Base-by-base conservation (phyloP, 2,888 invertebrate genomes). In the Calameuta idolon region DNA sequence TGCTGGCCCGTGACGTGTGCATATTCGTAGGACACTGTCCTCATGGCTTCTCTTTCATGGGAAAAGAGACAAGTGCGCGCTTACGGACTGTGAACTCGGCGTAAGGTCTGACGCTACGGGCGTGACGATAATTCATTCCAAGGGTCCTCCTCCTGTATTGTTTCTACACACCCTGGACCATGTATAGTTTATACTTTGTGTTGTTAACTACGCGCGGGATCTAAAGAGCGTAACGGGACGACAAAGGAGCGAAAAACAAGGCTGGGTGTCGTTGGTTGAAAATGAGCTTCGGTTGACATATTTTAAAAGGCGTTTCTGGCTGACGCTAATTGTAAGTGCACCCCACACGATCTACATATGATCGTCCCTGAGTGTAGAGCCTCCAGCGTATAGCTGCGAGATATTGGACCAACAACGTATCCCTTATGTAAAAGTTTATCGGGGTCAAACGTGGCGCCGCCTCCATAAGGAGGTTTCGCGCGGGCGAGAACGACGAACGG, bases 21-120 rank as follows among this genome's bases (percentile, higher is more conserved):
- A 71, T 34, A 71, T 33, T 31, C 31, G 31, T 71, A 71, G 71
- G 71, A 31, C 71, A n/a, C 11, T 3, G 31, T 23, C 71, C 12
- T 15, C 15, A 31, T 71, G 11, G 33, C 31, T 33, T 71, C 34
- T 71, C 31, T 71, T 71, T 33, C 11, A 80, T 83, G 80, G 79
- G 74, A 77, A 81, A 84, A 87, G 87, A 87, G 87, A 87, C 85
- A 85, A 87, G 85, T 84, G 84, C 83, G 82, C 83, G 83, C 84
- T 55, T 80, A 84, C 79, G 84, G 85, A 86, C 86, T 86, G 85
- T 86, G 85, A 87, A 86, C 84, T 81, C 83, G 82, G 83, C 79
- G 80, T 80, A 77, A 79, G 80, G 81, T 75, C 78, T 80, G 69
- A 79, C 71, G 12, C 33, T 34, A 71, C 31, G 71, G 77, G 69